A percentile compares a stretch with the other conserved stretches of the same genome.
These are phyloP conservation scores for Cynopterus brachyotis DNA, from an alignment of 2,113 vertebrate genomes.

Conservation along the genomic window DNA sequence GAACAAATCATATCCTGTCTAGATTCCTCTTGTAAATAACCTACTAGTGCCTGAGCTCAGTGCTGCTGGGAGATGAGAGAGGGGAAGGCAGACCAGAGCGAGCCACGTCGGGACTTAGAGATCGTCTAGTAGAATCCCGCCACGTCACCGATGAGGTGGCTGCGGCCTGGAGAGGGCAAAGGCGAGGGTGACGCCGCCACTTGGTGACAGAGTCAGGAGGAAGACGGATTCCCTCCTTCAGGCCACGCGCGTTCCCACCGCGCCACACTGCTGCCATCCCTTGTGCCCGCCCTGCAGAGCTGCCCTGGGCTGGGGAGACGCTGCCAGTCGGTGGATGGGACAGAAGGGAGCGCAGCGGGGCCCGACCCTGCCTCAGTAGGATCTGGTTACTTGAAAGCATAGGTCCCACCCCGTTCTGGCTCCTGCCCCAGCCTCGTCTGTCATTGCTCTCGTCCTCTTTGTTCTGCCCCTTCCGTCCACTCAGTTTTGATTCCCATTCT, in stretches of 20 bases:
- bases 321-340: neutral
- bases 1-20: conserved; percentile 54
- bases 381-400: neutral
- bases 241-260: neutral
- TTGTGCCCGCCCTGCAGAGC: neutral
- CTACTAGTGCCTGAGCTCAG: conserved; percentile 67
- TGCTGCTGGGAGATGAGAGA: neutral
- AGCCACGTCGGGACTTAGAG: neutral
- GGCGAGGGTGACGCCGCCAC: neutral
- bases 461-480: too few relatives aligned
- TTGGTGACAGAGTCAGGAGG: neutral
- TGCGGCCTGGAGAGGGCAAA: neutral
- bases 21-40: conserved; percentile 64
- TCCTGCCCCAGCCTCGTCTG: neutral
- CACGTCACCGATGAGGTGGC: neutral
- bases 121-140: neutral
- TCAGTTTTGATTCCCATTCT: neutral
- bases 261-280: neutral
- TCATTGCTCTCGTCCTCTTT: neutral
- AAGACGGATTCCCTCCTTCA: neutral
- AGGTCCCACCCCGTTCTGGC: neutral
- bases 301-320: neutral
- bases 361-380: neutral
- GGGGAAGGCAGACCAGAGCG: neutral
- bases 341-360: neutral